Evolutionary conservation across 2,113 vertebrate species (phyloP), one percentile per base, ranked within the genome.

Genomic region (Ameiurus melas): DNA sequence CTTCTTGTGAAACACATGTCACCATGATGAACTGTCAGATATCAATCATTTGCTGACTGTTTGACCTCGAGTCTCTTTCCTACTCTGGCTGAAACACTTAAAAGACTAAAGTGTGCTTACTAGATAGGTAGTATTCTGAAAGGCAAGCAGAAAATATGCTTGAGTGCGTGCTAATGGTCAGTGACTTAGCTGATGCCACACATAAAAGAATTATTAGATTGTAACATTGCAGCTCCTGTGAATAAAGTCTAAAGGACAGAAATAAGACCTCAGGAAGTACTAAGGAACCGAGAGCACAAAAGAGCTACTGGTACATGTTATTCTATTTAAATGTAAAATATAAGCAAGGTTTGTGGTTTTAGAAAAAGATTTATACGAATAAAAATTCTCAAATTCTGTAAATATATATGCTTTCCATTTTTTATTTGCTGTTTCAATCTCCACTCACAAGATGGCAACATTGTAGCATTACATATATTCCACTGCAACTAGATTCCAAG

Each of bases 381-480:
- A 60, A 17, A 70, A 82, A 12, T 43, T 36, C 1, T 82, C 47
- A 19, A 87, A 27, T 43, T 82, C 9, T 27, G 14, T 16, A 36
- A 43, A 70, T 20, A 47, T 12, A 4, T 47, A 81, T 30, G 20
- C 6, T 87, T 82, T 47, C 5, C 6, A n/a, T 43, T 55, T 58
- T 14, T 58, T 33, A 30, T 70, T 5, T 90, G 83, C 36, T 70
- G 68, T 86, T 89, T 87, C 79, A 84, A 5, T 51, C 81, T 83
- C 22, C 20, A 71, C 70, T 89, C 91, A 91, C 89, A 90, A 90
- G 89, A 86, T 90, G 91, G 91, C 89, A 89, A 91, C 88, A 85
- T 88, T 85, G 77, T n/a, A 81, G 62, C 78, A 64, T 53, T 85
- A 51, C 66, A 66, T 30, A 30, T 19, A 33, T 39, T 71, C 57